Conservation (phyloP, 2,113 vertebrate species). For the Ageneiosus marmoratus region DNA sequence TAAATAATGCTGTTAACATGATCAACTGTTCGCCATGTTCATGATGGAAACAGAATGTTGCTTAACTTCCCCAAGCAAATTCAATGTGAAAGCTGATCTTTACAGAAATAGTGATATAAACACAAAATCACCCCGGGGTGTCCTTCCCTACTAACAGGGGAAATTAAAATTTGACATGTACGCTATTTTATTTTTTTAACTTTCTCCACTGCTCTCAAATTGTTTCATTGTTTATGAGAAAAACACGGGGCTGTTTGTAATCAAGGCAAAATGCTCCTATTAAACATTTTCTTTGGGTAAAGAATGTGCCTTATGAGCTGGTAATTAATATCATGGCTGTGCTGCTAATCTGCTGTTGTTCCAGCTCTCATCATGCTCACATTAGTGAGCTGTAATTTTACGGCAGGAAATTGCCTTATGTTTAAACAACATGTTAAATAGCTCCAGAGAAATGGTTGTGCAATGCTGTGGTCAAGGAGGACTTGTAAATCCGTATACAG, state of each 20-base stretch:
- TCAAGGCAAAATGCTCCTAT: conserved; percentile 69
- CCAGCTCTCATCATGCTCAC: conserved; percentile 61
- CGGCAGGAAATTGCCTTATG: conserved; percentile 72
- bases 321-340: conserved; percentile 70
- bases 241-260: conserved; percentile 64
- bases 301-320: conserved; percentile 66
- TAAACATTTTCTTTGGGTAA: conserved; percentile 56
- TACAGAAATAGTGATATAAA: conserved; percentile 82
- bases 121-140: conserved; percentile 80
- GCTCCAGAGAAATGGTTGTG: conserved; percentile 42
- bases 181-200: conserved; percentile 66
- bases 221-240: conserved; percentile 55
- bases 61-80: conserved; percentile 76
- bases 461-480: conserved; percentile 45
- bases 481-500: conserved; percentile 16
- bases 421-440: conserved; percentile 65
- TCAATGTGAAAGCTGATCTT: conserved; percentile 85
- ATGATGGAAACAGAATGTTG: conserved; percentile 76
- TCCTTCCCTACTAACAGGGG: conserved; percentile 82
- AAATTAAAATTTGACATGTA: conserved; percentile 78
- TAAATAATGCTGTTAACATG: conserved; percentile 93
- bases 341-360: conserved; percentile 68
- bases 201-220: conserved; percentile 57
- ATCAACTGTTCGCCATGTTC: conserved; percentile 77
- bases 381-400: conserved; percentile 73